Evolutionary conservation across 2,113 vertebrate genomes (phyloP), one percentile per base, ranked within the genome.

Genomic region (Perca fluviatilis): DNA sequence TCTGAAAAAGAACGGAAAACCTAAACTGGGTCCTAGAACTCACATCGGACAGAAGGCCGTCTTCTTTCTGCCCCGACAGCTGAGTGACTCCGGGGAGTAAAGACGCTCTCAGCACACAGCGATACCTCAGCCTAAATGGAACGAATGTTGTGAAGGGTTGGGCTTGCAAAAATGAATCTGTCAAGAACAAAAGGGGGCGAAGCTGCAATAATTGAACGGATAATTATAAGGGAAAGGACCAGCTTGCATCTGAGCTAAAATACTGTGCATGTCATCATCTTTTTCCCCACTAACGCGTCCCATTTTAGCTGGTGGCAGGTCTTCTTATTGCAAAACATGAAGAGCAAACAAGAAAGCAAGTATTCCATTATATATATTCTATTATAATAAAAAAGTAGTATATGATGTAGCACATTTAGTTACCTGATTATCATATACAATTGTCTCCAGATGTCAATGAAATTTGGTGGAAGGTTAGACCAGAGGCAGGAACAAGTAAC

Each of bases 31-130:
- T 36, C 95, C 97, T 0, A 96, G 95, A 86, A 99, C 98, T 86
- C 96, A 97, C 92, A 96, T 95, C 0, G 97, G 98, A 78, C 98
- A 99, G 94, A 98, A 99, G 87, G 98, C 97, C 0, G 91, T 99
- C 83, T 96, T 98, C 80, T 99, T 99, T 80, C 96, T 99, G 33
- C 97, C 98, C 0, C 93, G 98, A 72, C 94, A 94, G 0, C 93
- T 97, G 61, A 93, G 94, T 0, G 86, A 93, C 0, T 90, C 61
- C 13, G 40, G 23, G 25, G 79, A 93, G 64, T 93, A 74, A 92
- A 23, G 54, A 49, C 9, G 5, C 30, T 27, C 40, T 33, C 5
- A 0, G 27, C 53, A 13, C 51, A 50, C 40, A 33, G 21, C 0
- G 2, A 36, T 40, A 63, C 43, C 63, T 33, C 33, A 3, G 2